Conservation (phyloP, 2,888 invertebrate species). For the Tholera decimalis region DNA sequence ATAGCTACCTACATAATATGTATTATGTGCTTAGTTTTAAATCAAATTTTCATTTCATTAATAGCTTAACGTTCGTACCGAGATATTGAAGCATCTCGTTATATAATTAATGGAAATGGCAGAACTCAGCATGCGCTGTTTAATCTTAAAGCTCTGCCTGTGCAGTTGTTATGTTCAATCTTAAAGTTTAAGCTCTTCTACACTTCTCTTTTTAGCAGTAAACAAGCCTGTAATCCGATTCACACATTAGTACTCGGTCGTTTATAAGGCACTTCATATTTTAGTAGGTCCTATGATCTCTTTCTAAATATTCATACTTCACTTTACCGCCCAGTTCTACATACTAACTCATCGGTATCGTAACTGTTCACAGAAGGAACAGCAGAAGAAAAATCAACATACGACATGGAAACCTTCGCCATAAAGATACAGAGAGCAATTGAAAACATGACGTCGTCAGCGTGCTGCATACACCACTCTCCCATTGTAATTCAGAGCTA, state of each 20-base stretch:
- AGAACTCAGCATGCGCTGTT: not conserved
- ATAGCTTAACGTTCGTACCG: not conserved
- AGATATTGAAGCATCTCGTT: not conserved
- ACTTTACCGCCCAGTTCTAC: not conserved
- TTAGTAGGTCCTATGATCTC: not conserved
- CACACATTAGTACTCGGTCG: not conserved
- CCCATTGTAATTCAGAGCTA: slow-evolving; percentile 96
- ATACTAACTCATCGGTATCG: not conserved
- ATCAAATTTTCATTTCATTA: too few species aligned
- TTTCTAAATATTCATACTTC: not conserved
- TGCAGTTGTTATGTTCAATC: too few species aligned
- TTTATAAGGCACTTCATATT: too few species aligned
- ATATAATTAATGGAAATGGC: not conserved
- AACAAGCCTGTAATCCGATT: not conserved
- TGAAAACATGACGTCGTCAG: slow-evolving; percentile 84
- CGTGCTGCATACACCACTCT: slow-evolving; percentile 92
- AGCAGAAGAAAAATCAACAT: slow-evolving; percentile 85
- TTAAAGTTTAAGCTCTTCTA: too few species aligned
- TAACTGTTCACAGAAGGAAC: slow-evolving; percentile 76
- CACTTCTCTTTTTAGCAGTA: not conserved
- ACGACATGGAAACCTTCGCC: slow-evolving; percentile 92
- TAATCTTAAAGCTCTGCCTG: too few species aligned
- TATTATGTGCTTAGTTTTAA: too few species aligned
- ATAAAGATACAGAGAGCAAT: slow-evolving; percentile 90
- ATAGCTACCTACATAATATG: too few species aligned